Percentiles rank a stretch among this genome's conserved stretches.
These are phyloP conservation scores for Aphodius sticticus DNA, from an alignment of 2,888 invertebrate genomes.

Conservation along the genomic window DNA sequence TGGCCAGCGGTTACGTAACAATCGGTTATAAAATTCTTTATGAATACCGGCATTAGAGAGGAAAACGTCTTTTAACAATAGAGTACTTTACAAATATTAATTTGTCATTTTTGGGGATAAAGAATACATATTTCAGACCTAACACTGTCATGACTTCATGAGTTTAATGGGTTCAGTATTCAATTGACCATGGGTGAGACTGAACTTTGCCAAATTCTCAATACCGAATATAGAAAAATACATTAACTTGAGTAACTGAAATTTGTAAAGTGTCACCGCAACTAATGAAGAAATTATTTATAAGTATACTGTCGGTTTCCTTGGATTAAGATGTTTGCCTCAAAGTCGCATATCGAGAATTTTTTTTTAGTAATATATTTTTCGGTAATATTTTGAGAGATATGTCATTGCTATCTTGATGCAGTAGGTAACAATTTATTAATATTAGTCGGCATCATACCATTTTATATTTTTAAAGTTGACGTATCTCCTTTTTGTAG, in stretches of 20 bases:
- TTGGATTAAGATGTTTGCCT: neutral
- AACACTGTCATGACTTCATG: too few species aligned
- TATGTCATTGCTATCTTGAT: neutral
- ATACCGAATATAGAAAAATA: neutral
- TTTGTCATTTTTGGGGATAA: too few species aligned
- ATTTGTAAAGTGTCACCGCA: neutral
- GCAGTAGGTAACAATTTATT: neutral
- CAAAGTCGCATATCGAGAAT: neutral
- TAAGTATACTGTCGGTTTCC: neutral
- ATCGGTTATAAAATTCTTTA: too few species aligned
- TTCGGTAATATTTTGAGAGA: neutral
- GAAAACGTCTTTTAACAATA: too few species aligned
- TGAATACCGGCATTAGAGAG: too few species aligned
- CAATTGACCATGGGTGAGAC: neutral
- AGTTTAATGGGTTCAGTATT: too few species aligned
- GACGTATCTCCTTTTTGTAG: too few species aligned
- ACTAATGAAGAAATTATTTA: conserved; percentile 4
- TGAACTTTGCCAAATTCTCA: neutral
- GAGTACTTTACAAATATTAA: too few species aligned
- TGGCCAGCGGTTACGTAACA: too few species aligned
- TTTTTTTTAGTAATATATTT: neutral
- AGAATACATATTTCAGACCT: too few species aligned
- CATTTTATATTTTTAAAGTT: too few species aligned
- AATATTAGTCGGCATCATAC: neutral
- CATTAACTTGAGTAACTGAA: neutral